Conservation (phyloP, 1,140 invertebrate genomes). For the Ganaspis sp. region DNA sequence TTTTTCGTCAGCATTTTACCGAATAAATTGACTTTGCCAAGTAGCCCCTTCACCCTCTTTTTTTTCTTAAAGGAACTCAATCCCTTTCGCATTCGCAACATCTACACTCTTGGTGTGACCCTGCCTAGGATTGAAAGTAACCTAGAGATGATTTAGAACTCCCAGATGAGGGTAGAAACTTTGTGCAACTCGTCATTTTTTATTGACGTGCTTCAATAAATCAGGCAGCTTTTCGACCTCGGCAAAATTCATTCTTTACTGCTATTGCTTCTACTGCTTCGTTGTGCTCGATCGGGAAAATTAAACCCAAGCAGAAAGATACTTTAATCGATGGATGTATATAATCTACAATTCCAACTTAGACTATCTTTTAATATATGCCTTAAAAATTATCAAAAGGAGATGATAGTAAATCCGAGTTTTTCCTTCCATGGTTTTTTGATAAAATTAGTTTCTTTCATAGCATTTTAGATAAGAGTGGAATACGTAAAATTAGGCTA, state of each 20-base stretch:
- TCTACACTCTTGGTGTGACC: neutral
- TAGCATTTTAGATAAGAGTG: too few species aligned
- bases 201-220: constrained; percentile 39
- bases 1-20: constrained; percentile 2
- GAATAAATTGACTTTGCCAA: constrained; percentile 36
- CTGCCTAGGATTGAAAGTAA: constrained; percentile 13
- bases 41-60: neutral
- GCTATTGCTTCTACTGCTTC: neutral
- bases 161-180: constrained; percentile 17
- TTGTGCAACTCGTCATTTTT: constrained; percentile 35
- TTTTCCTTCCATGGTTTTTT: too few species aligned
- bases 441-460: too few species aligned
- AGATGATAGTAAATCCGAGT: too few species aligned
- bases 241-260: constrained; percentile 17
- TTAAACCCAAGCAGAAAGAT: neutral
- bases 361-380: too few species aligned
- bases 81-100: constrained; percentile 6
- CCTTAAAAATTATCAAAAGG: too few species aligned
- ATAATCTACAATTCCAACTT: too few species aligned
- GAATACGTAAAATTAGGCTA: too few species aligned
- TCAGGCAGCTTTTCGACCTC: constrained; percentile 22
- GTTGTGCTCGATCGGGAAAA: neutral
- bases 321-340: neutral
- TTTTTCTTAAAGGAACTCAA: constrained; percentile 1
- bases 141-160: constrained; percentile 27